phyloP scores from a whole-genome alignment of 2,888 invertebrate genomes.

The Deladenus siricidicola region DNA sequence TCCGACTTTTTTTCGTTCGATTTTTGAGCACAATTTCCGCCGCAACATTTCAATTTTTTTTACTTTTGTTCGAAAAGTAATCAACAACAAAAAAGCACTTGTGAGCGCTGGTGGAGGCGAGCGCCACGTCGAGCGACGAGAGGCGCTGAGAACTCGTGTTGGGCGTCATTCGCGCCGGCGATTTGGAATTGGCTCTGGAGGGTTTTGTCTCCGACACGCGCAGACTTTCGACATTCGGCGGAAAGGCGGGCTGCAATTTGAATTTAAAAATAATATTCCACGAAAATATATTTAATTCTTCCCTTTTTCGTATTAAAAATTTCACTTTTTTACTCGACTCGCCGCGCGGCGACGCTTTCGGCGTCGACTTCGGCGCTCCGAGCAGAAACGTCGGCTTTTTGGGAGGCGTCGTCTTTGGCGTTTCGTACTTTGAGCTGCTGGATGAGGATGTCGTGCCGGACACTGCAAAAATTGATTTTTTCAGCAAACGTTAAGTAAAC shows the following conservation, averaged over 20 bases:
- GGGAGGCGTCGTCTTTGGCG: background rate
- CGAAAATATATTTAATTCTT: background rate
- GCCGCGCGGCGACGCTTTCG: too few relatives aligned
- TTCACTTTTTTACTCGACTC: conserved; percentile 7
- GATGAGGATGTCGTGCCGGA: too few relatives aligned
- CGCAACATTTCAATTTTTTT: background rate
- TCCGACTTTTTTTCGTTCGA: too few relatives aligned
- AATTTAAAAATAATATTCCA: conserved; percentile 2
- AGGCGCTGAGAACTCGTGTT: conserved; percentile 20
- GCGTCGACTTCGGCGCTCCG: background rate
- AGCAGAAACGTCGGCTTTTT: background rate
- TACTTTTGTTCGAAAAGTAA: background rate
- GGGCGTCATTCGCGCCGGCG: conserved; percentile 24
- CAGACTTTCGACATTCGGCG: conserved; percentile 25
- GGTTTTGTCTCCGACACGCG: conserved; percentile 20
- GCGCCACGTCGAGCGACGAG: conserved; percentile 24
- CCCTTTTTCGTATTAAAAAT: background rate
- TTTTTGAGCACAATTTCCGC: background rate
- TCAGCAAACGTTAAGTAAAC: too few relatives aligned
- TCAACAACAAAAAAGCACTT: conserved; percentile 6
- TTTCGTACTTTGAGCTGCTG: background rate
- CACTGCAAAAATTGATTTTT: too few relatives aligned
- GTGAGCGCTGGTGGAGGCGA: conserved; percentile 10
- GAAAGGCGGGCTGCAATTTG: conserved; percentile 8
- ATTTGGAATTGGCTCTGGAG: conserved; percentile 23